Evolutionary conservation across 92 coral and sea anemone species (phyloP).

Genomic region (Palythoa heliodiscus): DNA sequence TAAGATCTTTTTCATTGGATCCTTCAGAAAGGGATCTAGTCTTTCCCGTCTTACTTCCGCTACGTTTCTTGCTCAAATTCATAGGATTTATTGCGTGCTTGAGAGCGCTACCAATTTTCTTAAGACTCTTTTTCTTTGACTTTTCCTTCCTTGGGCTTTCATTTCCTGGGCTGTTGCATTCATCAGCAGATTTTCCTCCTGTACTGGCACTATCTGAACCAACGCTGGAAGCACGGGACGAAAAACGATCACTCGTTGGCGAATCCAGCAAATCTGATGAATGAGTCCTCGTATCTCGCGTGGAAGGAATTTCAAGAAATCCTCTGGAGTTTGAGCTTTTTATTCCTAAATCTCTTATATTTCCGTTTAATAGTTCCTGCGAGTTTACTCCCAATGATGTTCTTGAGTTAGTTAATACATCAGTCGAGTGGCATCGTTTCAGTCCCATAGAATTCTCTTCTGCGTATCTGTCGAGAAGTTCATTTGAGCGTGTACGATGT

Average conservation of each 20-base stretch:
- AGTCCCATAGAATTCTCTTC: constrained; percentile 13
- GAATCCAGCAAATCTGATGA: constrained; percentile 28
- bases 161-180: constrained; percentile 46
- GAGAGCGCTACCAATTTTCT: constrained; percentile 78
- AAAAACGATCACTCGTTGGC: constrained; percentile 37
- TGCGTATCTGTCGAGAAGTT: constrained; percentile 26
- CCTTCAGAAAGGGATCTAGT: background rate
- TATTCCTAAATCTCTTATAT: background rate
- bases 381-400: constrained; percentile 27
- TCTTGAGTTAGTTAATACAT: constrained; percentile 9
- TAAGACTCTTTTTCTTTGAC: constrained; percentile 67
- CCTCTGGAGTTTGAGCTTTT: constrained; percentile 16
- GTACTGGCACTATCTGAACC: constrained; percentile 74
- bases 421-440: constrained; percentile 29
- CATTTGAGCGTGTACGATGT: constrained; percentile 34
- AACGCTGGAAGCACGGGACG: constrained; percentile 68
- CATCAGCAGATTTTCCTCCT: constrained; percentile 41
- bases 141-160: constrained; percentile 60
- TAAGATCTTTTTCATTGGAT: constrained; percentile 58
- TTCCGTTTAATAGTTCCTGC: constrained; percentile 18
- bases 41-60: constrained; percentile 18
- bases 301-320: constrained; percentile 25
- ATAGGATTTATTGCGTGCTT: constrained; percentile 78
- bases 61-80: constrained; percentile 59
- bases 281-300: constrained; percentile 23